Conservation (phyloP, 2,113 vertebrate species). For the Ranitomeya variabilis region DNA sequence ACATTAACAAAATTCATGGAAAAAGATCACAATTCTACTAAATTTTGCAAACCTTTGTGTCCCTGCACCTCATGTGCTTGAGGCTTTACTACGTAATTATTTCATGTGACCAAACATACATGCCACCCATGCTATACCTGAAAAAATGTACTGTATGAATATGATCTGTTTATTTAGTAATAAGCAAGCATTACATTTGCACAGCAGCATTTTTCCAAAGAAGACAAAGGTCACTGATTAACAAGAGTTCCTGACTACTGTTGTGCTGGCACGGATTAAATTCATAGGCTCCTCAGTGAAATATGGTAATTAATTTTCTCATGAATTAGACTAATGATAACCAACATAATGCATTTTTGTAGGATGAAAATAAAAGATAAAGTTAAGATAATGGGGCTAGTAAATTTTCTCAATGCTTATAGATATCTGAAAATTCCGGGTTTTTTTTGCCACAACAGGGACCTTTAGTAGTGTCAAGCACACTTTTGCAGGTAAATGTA, state of each 20-base stretch:
- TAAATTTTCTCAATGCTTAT: not conserved
- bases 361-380: not conserved
- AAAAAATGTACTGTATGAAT: not conserved
- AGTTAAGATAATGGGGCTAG: not conserved
- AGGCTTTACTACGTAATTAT: too few relatives aligned
- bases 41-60: too few relatives aligned
- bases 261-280: conserved; percentile 2
- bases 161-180: not conserved
- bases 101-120: too few relatives aligned
- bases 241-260: not conserved
- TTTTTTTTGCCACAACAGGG: not conserved
- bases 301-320: not conserved
- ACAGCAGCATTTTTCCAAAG: not conserved
- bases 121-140: not conserved
- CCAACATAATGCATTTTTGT: not conserved
- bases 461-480: not conserved
- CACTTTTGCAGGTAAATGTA: too few relatives aligned
- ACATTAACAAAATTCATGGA: too few relatives aligned
- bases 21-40: too few relatives aligned
- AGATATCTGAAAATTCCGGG: not conserved
- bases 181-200: not conserved
- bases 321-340: not conserved
- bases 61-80: too few relatives aligned
- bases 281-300: not conserved
- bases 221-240: not conserved